Evolutionary conservation across 2,797 vertebrate species (phyloP).

Genomic region (Lates japonicus): DNA sequence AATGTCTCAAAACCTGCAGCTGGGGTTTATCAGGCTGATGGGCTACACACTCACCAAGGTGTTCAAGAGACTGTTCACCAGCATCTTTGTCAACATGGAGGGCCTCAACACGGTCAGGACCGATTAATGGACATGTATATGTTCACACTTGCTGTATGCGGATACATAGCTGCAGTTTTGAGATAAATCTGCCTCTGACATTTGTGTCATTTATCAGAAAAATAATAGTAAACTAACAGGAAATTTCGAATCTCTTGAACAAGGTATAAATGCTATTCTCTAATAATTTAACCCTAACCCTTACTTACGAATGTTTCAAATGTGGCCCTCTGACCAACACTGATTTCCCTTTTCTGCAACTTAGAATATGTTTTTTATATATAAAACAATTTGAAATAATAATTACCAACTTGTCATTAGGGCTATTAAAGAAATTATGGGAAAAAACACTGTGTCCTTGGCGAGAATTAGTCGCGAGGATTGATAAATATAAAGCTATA

Average conservation of each 20-base stretch:
- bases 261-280: not conserved
- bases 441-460: too few species aligned
- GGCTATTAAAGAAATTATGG: not conserved
- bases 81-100: constrained; percentile 93
- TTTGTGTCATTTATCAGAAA: not conserved
- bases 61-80: constrained; percentile 92
- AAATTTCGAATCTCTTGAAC: not conserved
- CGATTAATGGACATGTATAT: not conserved
- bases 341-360: not conserved
- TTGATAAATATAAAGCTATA: not conserved
- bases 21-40: constrained; percentile 92
- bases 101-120: constrained; percentile 91
- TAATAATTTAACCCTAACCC: not conserved
- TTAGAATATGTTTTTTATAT: not conserved
- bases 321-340: too few species aligned
- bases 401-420: not conserved
- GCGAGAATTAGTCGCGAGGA: too few species aligned
- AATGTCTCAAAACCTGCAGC: constrained; percentile 94
- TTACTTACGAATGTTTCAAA: not conserved
- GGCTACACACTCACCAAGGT: constrained; percentile 91
- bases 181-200: not conserved
- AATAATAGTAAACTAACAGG: not conserved
- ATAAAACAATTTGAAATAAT: not conserved
- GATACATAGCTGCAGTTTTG: not conserved
- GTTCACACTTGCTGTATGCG: not conserved